Conservation (phyloP, 2,797 vertebrate genomes). For the Neosalanx taihuensis region DNA sequence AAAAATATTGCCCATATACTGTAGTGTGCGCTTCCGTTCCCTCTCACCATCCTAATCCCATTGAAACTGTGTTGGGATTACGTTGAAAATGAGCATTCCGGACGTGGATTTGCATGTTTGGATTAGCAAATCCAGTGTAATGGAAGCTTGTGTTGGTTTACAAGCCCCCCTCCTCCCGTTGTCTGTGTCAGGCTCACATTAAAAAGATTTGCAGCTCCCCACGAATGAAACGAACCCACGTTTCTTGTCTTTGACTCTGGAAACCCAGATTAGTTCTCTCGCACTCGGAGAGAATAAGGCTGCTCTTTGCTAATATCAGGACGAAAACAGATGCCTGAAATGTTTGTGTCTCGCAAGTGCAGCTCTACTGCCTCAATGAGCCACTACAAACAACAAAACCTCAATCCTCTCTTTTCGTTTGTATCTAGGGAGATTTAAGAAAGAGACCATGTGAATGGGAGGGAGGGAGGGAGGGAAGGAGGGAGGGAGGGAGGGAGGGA, state of each 20-base stretch:
- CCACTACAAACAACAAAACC: constrained; percentile 48
- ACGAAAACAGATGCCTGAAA: constrained; percentile 59
- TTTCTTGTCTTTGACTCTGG: constrained; percentile 55
- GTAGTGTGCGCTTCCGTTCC: neutral
- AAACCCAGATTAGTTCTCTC: constrained; percentile 40
- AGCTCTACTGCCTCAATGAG: constrained; percentile 47
- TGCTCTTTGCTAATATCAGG: constrained; percentile 58
- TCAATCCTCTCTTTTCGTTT: constrained; percentile 42
- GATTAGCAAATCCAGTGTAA: constrained; percentile 74
- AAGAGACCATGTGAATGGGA: constrained; percentile 1
- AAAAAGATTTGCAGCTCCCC: constrained; percentile 46
- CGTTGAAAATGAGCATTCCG: constrained; percentile 73
- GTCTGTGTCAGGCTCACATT: constrained; percentile 44
- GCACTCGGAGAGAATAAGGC: no score
- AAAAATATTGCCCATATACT: neutral
- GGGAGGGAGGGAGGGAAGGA: neutral
- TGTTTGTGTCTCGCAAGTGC: constrained; percentile 46
- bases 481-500: no score
- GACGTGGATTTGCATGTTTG: constrained; percentile 74
- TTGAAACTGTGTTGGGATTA: constrained; percentile 74
- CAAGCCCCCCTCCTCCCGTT: constrained; percentile 52
- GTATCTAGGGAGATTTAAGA: constrained; percentile 47
- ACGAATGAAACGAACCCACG: constrained; percentile 52
- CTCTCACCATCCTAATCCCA: constrained; percentile 65
- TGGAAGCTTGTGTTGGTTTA: constrained; percentile 60